These are phyloP conservation scores for Nicator chloris DNA, from an alignment of 2,113 vertebrate genomes.

Conservation along the genomic window DNA sequence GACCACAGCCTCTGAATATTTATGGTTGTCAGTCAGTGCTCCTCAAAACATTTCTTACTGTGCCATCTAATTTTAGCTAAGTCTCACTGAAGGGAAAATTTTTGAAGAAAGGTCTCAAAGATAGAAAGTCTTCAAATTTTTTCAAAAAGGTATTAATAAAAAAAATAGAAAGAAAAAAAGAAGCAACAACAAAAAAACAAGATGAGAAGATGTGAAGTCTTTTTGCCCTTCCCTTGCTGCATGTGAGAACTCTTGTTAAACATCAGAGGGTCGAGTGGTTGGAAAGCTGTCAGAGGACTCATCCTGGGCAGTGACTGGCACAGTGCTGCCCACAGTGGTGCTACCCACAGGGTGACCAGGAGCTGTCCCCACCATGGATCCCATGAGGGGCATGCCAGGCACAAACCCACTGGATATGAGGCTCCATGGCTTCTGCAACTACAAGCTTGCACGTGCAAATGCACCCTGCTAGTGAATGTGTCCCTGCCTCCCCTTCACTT, in stretches of 20 bases:
- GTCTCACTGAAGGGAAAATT: not conserved
- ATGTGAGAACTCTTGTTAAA: not conserved
- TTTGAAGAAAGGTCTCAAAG: not conserved
- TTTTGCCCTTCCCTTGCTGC: not conserved
- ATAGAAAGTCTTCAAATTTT: not conserved
- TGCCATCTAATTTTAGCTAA: not conserved
- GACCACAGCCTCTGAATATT: not conserved
- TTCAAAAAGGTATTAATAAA: not conserved
- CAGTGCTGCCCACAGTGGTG: fast-evolving
- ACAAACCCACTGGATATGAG: not conserved
- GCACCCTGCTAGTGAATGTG: not conserved
- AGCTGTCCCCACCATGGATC: fast-evolving
- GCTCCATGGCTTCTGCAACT: not conserved
- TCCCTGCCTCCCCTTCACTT: not conserved
- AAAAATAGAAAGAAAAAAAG: not conserved
- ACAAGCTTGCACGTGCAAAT: fast-evolving
- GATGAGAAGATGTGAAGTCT: not conserved
- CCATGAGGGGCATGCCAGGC: not conserved
- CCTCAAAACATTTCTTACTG: not conserved
- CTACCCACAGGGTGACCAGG: too few species aligned
- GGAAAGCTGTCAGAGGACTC: not conserved
- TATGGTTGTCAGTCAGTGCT: not conserved
- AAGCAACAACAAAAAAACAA: not conserved
- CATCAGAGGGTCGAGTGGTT: fast-evolving
- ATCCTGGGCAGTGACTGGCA: not conserved